Evolutionary conservation across 2,888 invertebrate species (phyloP).

Genomic region (Polydrusus tereticollis): DNA sequence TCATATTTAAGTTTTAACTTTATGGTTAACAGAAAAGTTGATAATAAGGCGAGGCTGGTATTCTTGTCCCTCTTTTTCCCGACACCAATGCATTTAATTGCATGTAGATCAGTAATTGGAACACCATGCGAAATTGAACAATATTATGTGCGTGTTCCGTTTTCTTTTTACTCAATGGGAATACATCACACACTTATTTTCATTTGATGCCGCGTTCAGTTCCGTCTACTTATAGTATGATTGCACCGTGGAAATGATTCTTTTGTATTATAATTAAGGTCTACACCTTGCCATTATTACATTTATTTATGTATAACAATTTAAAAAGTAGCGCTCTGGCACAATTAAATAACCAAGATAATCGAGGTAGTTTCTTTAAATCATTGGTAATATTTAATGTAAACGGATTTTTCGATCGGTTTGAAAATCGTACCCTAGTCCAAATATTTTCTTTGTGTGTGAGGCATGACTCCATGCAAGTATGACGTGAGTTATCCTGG

Average conservation of each 20-base stretch:
- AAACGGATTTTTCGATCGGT: too few species aligned
- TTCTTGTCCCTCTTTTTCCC: neutral
- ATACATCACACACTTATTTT: conserved; percentile 1
- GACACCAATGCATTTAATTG: neutral
- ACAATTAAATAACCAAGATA: neutral
- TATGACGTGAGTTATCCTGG: too few species aligned
- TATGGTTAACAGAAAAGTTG: too few species aligned
- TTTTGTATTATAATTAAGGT: neutral
- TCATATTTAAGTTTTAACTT: too few species aligned
- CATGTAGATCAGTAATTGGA: neutral
- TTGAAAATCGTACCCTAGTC: too few species aligned
- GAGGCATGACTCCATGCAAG: too few species aligned
- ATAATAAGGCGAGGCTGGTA: too few species aligned
- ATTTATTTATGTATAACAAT: neutral
- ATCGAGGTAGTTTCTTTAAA: neutral
- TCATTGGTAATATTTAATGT: too few species aligned
- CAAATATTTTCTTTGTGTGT: too few species aligned
- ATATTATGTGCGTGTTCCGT: neutral
- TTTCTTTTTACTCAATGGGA: neutral
- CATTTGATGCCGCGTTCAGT: neutral
- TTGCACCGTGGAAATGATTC: neutral
- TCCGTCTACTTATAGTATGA: neutral
- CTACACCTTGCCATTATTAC: neutral
- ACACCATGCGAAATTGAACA: neutral
- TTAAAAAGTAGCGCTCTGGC: neutral